A percentile compares a stretch with the other conserved stretches of the same genome.
Conservation (phyloP, 2,797 vertebrate species). For the Pelobates cultripes region DNA sequence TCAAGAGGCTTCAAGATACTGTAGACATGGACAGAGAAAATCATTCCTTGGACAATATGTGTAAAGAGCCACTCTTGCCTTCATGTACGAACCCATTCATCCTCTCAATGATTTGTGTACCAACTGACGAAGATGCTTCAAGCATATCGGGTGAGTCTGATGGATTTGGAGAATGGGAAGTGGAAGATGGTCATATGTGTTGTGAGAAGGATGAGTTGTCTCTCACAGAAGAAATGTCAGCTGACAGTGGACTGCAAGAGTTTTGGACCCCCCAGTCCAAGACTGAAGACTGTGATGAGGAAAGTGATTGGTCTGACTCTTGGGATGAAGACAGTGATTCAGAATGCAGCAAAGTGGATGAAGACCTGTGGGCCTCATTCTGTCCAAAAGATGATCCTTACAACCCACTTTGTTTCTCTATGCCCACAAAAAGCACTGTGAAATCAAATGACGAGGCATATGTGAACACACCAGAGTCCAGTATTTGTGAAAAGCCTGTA, state of each 20-base stretch:
- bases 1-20: neutral
- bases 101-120: slow-evolving; percentile 37
- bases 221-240: slow-evolving; percentile 9
- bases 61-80: neutral
- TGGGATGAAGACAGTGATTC: slow-evolving; percentile 6
- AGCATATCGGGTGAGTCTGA: neutral
- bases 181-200: neutral
- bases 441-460: neutral
- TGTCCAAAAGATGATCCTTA: slow-evolving; percentile 39
- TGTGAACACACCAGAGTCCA: neutral
- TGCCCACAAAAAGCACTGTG: neutral
- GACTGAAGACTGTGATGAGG: neutral
- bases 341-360: neutral
- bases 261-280: slow-evolving; percentile 12
- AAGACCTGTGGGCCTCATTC: slow-evolving; percentile 35
- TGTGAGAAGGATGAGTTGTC: neutral
- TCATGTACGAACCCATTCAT: slow-evolving; percentile 25
- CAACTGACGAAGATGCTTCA: slow-evolving; percentile 17
- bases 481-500: neutral
- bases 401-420: slow-evolving; percentile 35
- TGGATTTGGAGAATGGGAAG: no score
- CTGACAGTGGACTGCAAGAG: slow-evolving; percentile 39
- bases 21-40: neutral
- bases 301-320: slow-evolving; percentile 36
- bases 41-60: neutral